phyloP scores from a whole-genome alignment of 2,113 vertebrate species.

The Pygoscelis antarcticus region DNA sequence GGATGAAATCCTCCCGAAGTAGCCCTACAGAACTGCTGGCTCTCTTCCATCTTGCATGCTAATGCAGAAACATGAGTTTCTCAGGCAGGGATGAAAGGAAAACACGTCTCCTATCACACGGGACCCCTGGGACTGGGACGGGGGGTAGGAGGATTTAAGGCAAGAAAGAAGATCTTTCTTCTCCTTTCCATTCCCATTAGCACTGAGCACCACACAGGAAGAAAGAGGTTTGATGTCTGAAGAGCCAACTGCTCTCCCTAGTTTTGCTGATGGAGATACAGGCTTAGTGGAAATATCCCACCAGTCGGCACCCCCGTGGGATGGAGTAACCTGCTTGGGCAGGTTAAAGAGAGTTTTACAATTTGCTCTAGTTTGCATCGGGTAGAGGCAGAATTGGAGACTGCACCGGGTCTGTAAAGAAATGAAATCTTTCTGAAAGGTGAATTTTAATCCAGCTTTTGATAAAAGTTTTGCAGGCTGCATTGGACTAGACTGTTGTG shows the following conservation, averaged over 20 bases:
- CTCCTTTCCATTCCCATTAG: slow-evolving; percentile 11
- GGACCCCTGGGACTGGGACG: neutral
- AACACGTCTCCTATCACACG: slow-evolving; percentile 15
- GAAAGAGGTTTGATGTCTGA: neutral
- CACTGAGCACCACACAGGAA: neutral
- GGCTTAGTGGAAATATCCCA: neutral
- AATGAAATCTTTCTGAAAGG: neutral
- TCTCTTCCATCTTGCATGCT: slow-evolving; percentile 20
- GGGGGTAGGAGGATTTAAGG: neutral
- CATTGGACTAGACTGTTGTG: neutral
- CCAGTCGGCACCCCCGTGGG: rapidly evolving
- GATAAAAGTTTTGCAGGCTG: neutral
- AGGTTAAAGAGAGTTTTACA: neutral
- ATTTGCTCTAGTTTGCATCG: neutral
- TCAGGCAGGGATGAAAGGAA: slow-evolving; percentile 35
- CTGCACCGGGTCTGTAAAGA: neutral
- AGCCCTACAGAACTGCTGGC: slow-evolving; percentile 1
- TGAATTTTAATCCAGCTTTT: neutral
- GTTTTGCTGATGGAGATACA: neutral
- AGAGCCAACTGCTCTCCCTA: neutral
- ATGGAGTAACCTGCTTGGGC: neutral
- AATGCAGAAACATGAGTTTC: slow-evolving; percentile 43
- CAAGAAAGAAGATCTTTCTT: slow-evolving; percentile 36
- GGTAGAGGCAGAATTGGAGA: neutral
- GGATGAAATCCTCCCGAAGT: neutral